Percentiles rank a stretch among this genome's conserved stretches.
Evolutionary conservation across 2,113 vertebrate species (phyloP).

Genomic region (Neodontobutis hainanensis): DNA sequence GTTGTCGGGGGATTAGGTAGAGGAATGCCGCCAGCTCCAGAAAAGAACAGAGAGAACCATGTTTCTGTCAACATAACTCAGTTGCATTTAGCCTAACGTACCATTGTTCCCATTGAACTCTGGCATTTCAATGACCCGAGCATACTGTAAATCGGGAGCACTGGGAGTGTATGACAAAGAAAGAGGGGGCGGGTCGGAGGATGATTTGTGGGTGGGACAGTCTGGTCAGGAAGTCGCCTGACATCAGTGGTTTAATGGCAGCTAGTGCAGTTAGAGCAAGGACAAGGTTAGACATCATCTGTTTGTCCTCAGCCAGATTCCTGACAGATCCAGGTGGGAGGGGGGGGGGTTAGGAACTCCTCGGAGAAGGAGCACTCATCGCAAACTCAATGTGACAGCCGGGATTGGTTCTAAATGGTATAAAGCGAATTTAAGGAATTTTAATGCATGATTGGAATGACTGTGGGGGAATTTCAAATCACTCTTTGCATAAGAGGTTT

Average conservation of each 20-base stretch:
- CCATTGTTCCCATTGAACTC: constrained; percentile 42
- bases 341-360: no score
- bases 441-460: constrained; percentile 21
- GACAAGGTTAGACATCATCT: constrained; percentile 44
- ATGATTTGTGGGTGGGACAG: constrained; percentile 48
- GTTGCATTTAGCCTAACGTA: constrained; percentile 37
- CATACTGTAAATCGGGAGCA: constrained; percentile 4
- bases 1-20: constrained; percentile 6
- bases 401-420: constrained; percentile 47
- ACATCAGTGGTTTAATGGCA: constrained; percentile 31
- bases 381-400: constrained; percentile 53
- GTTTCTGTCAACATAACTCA: constrained; percentile 56
- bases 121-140: constrained; percentile 58
- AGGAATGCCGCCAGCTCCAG: background rate
- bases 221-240: constrained; percentile 17
- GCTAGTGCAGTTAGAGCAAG: constrained; percentile 39
- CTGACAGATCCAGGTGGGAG: constrained; percentile 46
- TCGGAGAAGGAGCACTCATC: constrained; percentile 53
- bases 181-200: constrained; percentile 7
- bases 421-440: constrained; percentile 37
- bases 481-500: background rate
- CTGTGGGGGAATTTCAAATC: constrained; percentile 19
- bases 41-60: constrained; percentile 14
- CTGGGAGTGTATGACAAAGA: constrained; percentile 11
- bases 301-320: constrained; percentile 41